Evolutionary conservation across 2,797 vertebrate genomes (phyloP).

Genomic region (Silurus aristotelis): DNA sequence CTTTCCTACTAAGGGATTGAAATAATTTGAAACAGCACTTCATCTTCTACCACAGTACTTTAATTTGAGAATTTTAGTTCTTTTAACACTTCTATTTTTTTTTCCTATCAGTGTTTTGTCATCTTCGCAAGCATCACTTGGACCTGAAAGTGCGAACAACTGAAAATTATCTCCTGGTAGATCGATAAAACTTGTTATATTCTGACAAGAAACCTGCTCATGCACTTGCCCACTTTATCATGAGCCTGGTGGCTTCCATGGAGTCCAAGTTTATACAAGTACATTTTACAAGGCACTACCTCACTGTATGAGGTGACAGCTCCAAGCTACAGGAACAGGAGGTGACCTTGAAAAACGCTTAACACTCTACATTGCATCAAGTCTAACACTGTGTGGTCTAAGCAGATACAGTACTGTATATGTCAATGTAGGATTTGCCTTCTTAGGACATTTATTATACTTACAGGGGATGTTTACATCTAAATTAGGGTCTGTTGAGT

Average conservation of each 20-base stretch:
- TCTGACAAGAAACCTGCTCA: slow-evolving; percentile 24
- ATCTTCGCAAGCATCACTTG: background rate
- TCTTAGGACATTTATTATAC: slow-evolving; percentile 20
- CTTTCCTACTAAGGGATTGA: background rate
- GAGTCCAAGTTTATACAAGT: slow-evolving; percentile 58
- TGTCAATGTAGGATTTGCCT: slow-evolving; percentile 24
- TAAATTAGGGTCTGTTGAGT: slow-evolving; percentile 18
- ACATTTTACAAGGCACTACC: slow-evolving; percentile 53
- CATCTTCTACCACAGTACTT: background rate
- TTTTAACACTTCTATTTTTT: background rate
- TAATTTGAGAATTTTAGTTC: background rate
- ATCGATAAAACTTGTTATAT: background rate
- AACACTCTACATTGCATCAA: background rate
- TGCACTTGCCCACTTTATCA: slow-evolving; percentile 35
- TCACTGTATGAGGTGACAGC: slow-evolving; percentile 46
- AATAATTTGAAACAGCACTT: background rate
- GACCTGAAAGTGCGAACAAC: background rate
- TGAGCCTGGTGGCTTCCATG: slow-evolving; percentile 39
- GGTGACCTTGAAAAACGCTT: slow-evolving; percentile 60
- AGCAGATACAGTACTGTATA: slow-evolving; percentile 12
- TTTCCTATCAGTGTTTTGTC: background rate
- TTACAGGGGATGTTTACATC: slow-evolving; percentile 34
- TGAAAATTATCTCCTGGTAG: background rate
- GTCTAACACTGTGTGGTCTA: slow-evolving; percentile 6
- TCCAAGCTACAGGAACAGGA: slow-evolving; percentile 37